Evolutionary conservation across 2,797 vertebrate species (phyloP), one percentile per base, ranked within the genome.

Genomic region (Gymnopithys bicolor): DNA sequence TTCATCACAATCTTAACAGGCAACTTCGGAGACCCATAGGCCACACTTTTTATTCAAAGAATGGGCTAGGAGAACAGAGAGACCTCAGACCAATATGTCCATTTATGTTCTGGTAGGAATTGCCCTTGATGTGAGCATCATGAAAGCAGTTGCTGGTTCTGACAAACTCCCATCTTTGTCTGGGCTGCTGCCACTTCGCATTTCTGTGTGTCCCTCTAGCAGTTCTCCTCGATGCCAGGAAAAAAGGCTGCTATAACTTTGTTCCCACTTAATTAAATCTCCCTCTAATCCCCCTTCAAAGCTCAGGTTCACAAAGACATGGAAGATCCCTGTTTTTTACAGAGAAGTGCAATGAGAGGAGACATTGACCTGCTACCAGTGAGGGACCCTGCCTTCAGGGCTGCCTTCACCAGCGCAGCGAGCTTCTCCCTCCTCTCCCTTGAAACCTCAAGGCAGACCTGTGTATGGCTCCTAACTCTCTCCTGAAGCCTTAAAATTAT

Each of bases 381-480:
- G 17, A 83, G 23, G 0, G 0, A 46, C 41, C 45, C n/a, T 19
- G 22, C 9, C 53, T 35, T 22, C 0, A 1, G 64, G 35, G 22
- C 37, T 77, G 43, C 82, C 52, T 46, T 81, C 25, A 12, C 35
- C 6, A 1, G 14, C 1, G 4, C 41, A 68, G 25, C n/a, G 60
- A 73, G 28, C 23, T 87, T 55, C 52, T 73, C 19, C 13, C 25
- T 41, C 49, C 64, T 83, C 35, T 79, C n/a, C 51, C 62, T 60
- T 39, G 75, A 46, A 70, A 73, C 25, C 30, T 73, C 11, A 23
- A 24, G 46, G 10, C 27, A 89, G 27, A 39, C n/a, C 37, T 28
- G 3, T 10, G 8, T 19, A 14, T 15, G 16, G 37, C 24, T 59
- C n/a, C 43, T 71, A 35, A 37, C 21, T 62, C 62, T 64, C 33